phyloP scores from a whole-genome alignment of 1,140 invertebrate genomes.

The Caenorhabditis tropicalis region DNA sequence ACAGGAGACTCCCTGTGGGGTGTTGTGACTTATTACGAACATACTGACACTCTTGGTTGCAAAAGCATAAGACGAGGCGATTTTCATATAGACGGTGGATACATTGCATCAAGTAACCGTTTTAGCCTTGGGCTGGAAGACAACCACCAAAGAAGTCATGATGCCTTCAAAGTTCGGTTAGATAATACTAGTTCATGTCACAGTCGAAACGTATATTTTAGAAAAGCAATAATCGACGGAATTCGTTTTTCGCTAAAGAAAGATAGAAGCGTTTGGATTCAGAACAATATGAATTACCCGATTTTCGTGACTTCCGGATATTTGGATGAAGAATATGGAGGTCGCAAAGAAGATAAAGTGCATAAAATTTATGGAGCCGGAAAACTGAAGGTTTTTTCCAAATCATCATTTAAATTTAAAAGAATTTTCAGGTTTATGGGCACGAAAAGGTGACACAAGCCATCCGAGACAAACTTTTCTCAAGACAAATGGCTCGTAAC shows the following conservation, averaged over 20 bases:
- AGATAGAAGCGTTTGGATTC: constrained; percentile 43
- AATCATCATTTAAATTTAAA: too few species aligned
- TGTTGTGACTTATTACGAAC: not conserved
- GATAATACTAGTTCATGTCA: too few species aligned
- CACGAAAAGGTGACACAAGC: too few species aligned
- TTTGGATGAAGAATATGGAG: constrained; percentile 28
- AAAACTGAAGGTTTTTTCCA: constrained; percentile 33
- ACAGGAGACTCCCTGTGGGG: not conserved
- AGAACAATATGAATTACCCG: not conserved
- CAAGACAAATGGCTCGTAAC: too few species aligned
- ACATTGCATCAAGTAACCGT: not conserved
- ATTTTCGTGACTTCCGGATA: constrained; percentile 46
- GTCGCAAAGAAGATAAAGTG: not conserved
- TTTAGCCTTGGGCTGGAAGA: not conserved
- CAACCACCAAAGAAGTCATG: not conserved
- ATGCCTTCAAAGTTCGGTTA: constrained; percentile 5
- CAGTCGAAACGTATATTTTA: not conserved
- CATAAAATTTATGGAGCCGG: constrained; percentile 42
- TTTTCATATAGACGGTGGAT: constrained; percentile 32
- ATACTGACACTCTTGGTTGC: not conserved
- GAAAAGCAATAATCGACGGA: constrained; percentile 19
- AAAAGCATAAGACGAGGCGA: not conserved
- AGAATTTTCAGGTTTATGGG: too few species aligned
- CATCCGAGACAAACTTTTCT: too few species aligned
- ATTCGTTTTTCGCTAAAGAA: constrained; percentile 33